Conservation (phyloP, 2,797 vertebrate species). For the Syndactyla subalaris region DNA sequence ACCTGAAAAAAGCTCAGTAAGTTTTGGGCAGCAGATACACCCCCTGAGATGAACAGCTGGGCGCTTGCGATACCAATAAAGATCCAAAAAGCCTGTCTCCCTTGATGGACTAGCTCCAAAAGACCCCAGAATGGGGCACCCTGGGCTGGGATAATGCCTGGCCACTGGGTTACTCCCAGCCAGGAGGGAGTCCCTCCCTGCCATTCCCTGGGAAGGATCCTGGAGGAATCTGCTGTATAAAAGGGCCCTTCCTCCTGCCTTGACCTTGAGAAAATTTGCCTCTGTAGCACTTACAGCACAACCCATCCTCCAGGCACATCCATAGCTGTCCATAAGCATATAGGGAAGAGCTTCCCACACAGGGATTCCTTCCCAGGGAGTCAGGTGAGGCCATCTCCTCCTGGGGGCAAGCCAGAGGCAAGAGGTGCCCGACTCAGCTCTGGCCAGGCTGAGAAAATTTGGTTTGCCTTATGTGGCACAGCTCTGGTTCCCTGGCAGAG, state of each 20-base stretch:
- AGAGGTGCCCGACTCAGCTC: not conserved
- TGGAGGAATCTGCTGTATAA: not conserved
- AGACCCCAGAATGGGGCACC: not conserved
- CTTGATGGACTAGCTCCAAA: not conserved
- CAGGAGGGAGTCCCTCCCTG: not conserved
- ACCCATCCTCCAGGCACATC: not conserved
- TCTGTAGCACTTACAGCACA: not conserved
- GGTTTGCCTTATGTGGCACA: not conserved
- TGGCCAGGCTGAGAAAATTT: not conserved
- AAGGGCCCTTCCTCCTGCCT: not conserved
- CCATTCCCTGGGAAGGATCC: not conserved
- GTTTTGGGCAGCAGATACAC: not conserved
- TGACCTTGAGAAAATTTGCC: not conserved
- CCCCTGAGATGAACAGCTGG: not conserved
- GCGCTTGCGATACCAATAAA: not conserved
- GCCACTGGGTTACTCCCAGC: not conserved
- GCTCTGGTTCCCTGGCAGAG: not conserved
- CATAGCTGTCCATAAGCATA: rapidly evolving
- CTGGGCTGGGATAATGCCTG: not conserved
- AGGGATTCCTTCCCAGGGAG: not conserved
- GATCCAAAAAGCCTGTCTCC: not conserved
- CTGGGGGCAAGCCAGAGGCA: not conserved
- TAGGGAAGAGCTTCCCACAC: not conserved
- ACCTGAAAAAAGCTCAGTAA: not conserved
- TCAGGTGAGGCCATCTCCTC: not conserved